These are phyloP conservation scores for Tolmerus cingulatus DNA, from an alignment of 2,888 invertebrate genomes.

Conservation along the genomic window DNA sequence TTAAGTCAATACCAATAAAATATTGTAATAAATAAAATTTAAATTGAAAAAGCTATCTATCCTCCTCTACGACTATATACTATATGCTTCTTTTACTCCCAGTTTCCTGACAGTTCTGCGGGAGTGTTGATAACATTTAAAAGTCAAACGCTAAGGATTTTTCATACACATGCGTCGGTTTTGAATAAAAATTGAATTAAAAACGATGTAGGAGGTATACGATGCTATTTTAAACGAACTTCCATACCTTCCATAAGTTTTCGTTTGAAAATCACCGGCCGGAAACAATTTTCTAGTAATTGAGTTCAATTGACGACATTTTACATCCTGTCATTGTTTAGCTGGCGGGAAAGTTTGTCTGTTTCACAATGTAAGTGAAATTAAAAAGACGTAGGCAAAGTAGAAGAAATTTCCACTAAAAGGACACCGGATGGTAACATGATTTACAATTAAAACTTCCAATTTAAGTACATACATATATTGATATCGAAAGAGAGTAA, in stretches of 20 bases:
- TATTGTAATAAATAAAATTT: too few species aligned
- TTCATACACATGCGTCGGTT: too few species aligned
- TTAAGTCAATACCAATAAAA: too few species aligned
- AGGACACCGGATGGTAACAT: background rate
- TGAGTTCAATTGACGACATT: background rate
- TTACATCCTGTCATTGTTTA: background rate
- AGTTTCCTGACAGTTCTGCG: too few species aligned
- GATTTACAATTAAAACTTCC: background rate
- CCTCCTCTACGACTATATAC: too few species aligned
- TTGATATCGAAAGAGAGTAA: too few species aligned
- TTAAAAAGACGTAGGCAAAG: background rate
- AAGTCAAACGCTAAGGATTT: too few species aligned
- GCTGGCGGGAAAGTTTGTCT: background rate
- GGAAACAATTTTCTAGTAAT: background rate
- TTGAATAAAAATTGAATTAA: too few species aligned
- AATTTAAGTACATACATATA: background rate
- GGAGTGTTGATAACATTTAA: too few species aligned
- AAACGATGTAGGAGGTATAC: too few species aligned
- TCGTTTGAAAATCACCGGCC: background rate
- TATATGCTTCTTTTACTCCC: too few species aligned
- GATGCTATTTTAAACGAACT: background rate
- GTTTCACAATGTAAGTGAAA: background rate
- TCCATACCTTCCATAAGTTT: background rate
- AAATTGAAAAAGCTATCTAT: too few species aligned
- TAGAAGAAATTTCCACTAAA: background rate